These are phyloP conservation scores for Xiphias gladius DNA, from an alignment of 2,113 vertebrate species.

Conservation along the genomic window DNA sequence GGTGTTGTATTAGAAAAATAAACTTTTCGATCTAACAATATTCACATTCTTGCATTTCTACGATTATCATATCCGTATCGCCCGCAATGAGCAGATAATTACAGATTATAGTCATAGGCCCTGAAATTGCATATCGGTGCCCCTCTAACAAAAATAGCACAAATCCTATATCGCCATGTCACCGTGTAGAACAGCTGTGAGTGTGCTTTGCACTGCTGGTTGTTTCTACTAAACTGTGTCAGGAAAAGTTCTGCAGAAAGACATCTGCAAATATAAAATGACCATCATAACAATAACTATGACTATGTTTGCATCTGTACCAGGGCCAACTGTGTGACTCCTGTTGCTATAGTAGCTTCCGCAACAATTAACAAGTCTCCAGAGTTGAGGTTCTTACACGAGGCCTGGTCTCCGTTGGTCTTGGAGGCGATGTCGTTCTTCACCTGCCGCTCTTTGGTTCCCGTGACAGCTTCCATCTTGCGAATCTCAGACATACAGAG, in stretches of 20 bases:
- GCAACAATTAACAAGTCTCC: not conserved
- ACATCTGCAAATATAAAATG: slow-evolving; percentile 60
- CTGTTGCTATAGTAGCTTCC: slow-evolving; percentile 38
- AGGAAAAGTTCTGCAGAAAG: slow-evolving; percentile 45
- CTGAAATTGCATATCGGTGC: not conserved
- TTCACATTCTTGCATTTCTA: not conserved
- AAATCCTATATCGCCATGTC: not conserved
- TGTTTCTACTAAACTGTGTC: slow-evolving; percentile 47
- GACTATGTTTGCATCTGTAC: slow-evolving; percentile 33
- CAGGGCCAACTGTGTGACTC: slow-evolving; percentile 9
- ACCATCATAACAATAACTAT: slow-evolving; percentile 50
- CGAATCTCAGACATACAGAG: slow-evolving; percentile 94
- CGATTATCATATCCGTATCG: not conserved
- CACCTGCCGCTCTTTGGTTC: slow-evolving; percentile 89
- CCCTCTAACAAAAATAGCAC: not conserved
- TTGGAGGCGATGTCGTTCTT: slow-evolving; percentile 92
- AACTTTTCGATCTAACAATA: too few relatives aligned
- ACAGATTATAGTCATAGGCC: not conserved
- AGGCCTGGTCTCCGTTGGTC: slow-evolving; percentile 96
- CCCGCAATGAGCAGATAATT: not conserved
- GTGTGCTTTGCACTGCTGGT: slow-evolving; percentile 38
- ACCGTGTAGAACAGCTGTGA: not conserved
- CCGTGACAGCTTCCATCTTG: slow-evolving; percentile 93
- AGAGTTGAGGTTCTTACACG: slow-evolving; percentile 86
- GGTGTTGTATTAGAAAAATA: too few relatives aligned